phyloP scores from a whole-genome alignment of 2,797 vertebrate genomes.

The Lerista edwardsae region DNA sequence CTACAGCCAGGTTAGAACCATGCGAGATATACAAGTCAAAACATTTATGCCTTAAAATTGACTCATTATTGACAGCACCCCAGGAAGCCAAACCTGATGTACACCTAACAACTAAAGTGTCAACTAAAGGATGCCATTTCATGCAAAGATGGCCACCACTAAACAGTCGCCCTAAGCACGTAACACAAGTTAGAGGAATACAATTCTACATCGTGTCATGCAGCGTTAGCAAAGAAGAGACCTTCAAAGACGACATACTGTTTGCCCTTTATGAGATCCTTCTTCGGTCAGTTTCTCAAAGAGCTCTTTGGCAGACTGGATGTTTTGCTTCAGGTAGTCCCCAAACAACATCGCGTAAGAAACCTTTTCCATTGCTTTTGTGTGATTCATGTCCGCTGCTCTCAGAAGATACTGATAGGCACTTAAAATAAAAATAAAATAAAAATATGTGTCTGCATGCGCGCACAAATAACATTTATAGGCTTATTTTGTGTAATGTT shows the following conservation, averaged over 20 bases:
- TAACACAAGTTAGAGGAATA: not conserved
- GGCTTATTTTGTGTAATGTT: not conserved
- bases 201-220: not conserved
- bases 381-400: slow-evolving; percentile 89
- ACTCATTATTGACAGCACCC: not conserved
- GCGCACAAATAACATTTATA: not conserved
- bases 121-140: not conserved
- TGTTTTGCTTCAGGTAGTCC: slow-evolving; percentile 90
- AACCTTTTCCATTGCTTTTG: slow-evolving; percentile 94
- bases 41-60: no score
- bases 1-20: not conserved
- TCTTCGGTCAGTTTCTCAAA: slow-evolving; percentile 92
- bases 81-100: not conserved
- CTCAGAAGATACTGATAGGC: slow-evolving; percentile 90
- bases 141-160: not conserved
- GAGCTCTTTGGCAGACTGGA: slow-evolving; percentile 87
- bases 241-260: slow-evolving; percentile 73
- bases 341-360: slow-evolving; percentile 94
- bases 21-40: no score
- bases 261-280: slow-evolving; percentile 95
- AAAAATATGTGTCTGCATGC: not conserved
- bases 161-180: not conserved
- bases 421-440: slow-evolving; percentile 74
- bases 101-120: not conserved
- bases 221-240: not conserved